Conservation (phyloP, 2,113 vertebrate genomes). For the Mirza zaza region DNA sequence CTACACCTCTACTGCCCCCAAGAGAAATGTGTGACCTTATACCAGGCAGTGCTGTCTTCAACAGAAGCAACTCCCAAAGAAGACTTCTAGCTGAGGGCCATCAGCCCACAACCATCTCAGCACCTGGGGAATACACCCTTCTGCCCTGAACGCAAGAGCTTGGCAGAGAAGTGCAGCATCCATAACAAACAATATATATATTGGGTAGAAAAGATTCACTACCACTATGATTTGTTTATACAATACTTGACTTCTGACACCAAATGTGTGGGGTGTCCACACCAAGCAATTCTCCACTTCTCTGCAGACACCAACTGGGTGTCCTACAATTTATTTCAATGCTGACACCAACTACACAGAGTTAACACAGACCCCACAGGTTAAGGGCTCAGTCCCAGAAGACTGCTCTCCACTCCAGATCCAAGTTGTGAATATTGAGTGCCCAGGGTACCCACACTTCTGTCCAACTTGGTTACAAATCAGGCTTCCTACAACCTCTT, state of each 20-base stretch:
- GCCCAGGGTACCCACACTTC: not conserved
- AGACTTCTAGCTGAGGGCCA: not conserved
- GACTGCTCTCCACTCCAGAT: not conserved
- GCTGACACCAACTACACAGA: not conserved
- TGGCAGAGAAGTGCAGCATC: not conserved
- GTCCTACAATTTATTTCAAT: not conserved
- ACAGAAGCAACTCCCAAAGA: not conserved
- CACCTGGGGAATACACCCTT: not conserved
- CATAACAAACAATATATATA: not conserved
- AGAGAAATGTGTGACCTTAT: not conserved
- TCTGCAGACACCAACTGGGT: not conserved
- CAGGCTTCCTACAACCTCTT: not conserved
- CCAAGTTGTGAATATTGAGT: not conserved
- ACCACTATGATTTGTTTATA: not conserved
- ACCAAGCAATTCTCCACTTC: not conserved
- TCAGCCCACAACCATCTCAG: not conserved
- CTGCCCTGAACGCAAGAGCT: not conserved
- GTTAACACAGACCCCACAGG: not conserved
- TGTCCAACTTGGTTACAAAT: not conserved
- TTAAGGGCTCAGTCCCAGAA: not conserved
- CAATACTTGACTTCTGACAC: not conserved
- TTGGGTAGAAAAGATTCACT: not conserved
- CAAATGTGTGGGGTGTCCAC: not conserved
- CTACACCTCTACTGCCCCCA: not conserved
- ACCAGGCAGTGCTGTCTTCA: not conserved